A percentile compares a stretch with the other conserved stretches of the same genome.
These are phyloP conservation scores for Ditylenchus weischeri DNA, from an alignment of 2,888 invertebrate genomes.

Conservation along the genomic window DNA sequence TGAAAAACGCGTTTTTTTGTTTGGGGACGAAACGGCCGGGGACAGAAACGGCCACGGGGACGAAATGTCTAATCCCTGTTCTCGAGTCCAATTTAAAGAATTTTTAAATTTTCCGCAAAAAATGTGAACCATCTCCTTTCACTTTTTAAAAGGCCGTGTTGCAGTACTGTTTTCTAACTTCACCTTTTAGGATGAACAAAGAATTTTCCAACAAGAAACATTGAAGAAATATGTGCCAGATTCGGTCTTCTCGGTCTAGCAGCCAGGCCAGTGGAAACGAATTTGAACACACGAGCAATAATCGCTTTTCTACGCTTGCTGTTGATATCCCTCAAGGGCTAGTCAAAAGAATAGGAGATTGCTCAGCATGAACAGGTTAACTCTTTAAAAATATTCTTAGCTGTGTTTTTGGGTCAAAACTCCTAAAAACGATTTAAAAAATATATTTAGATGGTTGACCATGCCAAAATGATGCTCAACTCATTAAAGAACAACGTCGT, in stretches of 20 bases:
- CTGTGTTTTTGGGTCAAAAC: too few species aligned
- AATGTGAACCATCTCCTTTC: too few species aligned
- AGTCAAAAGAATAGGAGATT: slow-evolving; percentile 28
- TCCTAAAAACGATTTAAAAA: too few species aligned
- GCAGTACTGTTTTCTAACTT: too few species aligned
- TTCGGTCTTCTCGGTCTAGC: neutral
- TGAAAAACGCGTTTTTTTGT: too few species aligned
- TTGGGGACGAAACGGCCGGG: too few species aligned
- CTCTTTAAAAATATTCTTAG: neutral
- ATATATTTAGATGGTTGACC: slow-evolving; percentile 24
- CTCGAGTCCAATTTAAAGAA: too few species aligned
- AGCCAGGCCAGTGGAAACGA: slow-evolving; percentile 16
- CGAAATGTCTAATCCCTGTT: too few species aligned
- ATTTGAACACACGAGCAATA: neutral
- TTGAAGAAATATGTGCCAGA: neutral
- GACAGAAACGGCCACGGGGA: too few species aligned
- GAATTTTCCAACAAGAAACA: neutral
- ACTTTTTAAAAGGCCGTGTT: too few species aligned
- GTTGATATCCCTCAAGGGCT: slow-evolving; percentile 31
- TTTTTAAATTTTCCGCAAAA: too few species aligned
- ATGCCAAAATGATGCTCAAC: slow-evolving; percentile 25
- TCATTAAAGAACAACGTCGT: slow-evolving; percentile 28
- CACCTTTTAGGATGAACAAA: neutral
- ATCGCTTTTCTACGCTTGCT: slow-evolving; percentile 18
- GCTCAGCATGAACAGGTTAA: slow-evolving; percentile 26